Conservation (phyloP, 2,113 vertebrate species). For the Noturus placidus region DNA sequence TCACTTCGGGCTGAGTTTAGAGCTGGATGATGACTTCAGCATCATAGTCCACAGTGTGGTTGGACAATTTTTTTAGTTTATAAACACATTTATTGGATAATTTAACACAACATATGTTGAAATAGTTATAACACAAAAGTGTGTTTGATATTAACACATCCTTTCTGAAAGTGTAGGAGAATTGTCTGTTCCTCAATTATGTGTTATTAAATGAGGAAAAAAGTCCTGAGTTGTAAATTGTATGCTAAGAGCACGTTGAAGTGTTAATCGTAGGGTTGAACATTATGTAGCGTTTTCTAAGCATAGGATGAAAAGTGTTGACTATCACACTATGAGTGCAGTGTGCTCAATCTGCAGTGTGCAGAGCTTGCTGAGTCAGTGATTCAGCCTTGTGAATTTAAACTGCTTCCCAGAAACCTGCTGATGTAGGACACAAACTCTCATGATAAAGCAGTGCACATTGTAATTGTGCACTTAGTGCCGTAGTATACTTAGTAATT, state of each 20-base stretch:
- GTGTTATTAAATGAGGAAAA: not conserved
- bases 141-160: no score
- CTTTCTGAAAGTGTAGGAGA: no score
- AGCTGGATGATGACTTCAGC: no score
- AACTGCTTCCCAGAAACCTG: constrained; percentile 13
- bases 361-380: not conserved
- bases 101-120: no score
- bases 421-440: constrained; percentile 15
- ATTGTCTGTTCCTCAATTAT: no score
- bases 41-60: no score
- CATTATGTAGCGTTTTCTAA: not conserved
- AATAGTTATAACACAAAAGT: no score
- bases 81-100: no score
- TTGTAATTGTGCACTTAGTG: not conserved
- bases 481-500: constrained; percentile 1
- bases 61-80: no score
- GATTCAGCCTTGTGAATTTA: not conserved
- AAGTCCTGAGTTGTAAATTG: not conserved
- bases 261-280: not conserved
- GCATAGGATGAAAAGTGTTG: not conserved
- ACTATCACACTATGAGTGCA: not conserved
- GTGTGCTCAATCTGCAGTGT: not conserved
- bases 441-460: not conserved
- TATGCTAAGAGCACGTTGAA: not conserved
- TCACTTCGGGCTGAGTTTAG: no score